phyloP scores from a whole-genome alignment of 92 coral and sea anemone genomes.

The Bergia sp. region DNA sequence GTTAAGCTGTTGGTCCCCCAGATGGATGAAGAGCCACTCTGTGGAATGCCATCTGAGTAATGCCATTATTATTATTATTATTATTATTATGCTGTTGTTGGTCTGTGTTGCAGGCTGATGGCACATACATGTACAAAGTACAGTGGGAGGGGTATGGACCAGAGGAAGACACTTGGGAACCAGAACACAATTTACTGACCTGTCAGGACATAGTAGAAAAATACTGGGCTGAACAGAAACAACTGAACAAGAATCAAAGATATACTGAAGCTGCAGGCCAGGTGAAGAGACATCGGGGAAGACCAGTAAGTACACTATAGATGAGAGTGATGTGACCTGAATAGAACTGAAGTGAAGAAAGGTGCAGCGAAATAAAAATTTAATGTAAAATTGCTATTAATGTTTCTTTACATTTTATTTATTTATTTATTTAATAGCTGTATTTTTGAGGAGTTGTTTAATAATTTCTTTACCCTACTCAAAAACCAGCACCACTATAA shows the following conservation, averaged over 20 bases:
- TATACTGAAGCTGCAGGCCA: background rate
- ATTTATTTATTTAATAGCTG: too few relatives aligned
- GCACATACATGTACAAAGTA: slow-evolving; percentile 39
- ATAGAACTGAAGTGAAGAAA: background rate
- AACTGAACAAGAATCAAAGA: background rate
- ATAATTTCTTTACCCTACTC: too few relatives aligned
- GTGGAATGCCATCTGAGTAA: too few relatives aligned
- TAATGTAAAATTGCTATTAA: too few relatives aligned
- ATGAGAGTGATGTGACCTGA: background rate
- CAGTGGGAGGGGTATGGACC: slow-evolving; percentile 66
- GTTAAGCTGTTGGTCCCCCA: too few relatives aligned
- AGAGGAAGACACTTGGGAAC: slow-evolving; percentile 69
- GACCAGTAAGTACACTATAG: slow-evolving; percentile 38
- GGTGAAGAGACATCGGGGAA: slow-evolving; percentile 49
- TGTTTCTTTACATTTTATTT: too few relatives aligned
- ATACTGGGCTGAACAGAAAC: slow-evolving; percentile 42
- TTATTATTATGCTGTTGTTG: background rate
- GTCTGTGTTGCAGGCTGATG: background rate
- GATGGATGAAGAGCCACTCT: too few relatives aligned
- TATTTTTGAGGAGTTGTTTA: too few relatives aligned
- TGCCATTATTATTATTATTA: too few relatives aligned
- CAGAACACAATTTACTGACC: slow-evolving; percentile 50
- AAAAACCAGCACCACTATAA: too few relatives aligned
- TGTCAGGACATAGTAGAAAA: slow-evolving; percentile 58
- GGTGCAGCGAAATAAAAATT: background rate